Percentiles rank a stretch among this genome's conserved stretches.
These are phyloP conservation scores for Neoscelio sp. DNA, from an alignment of 2,888 invertebrate genomes.

Conservation along the genomic window DNA sequence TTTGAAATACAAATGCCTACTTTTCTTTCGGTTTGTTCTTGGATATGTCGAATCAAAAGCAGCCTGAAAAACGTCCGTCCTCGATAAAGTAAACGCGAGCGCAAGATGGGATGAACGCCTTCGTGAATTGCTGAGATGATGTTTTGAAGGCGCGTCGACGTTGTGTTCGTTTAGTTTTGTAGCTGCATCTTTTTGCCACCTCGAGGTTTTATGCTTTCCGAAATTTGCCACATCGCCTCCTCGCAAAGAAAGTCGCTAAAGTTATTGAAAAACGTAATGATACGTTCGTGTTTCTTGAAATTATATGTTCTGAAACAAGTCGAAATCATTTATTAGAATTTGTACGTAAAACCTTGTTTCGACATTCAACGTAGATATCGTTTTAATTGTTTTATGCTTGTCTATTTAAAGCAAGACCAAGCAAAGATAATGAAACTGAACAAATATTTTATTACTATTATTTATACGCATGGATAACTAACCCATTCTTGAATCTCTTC, in stretches of 20 bases:
- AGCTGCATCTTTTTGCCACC: constrained; percentile 85
- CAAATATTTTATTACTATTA: too few species aligned
- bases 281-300: constrained; percentile 96
- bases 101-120: neutral
- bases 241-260: constrained; percentile 98
- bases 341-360: too few species aligned
- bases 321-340: too few species aligned
- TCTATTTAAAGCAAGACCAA: too few species aligned
- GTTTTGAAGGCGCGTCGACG: constrained; percentile 66
- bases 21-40: constrained; percentile 6
- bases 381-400: too few species aligned
- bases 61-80: neutral
- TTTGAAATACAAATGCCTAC: constrained; percentile 35
- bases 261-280: constrained; percentile 97
- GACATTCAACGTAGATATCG: too few species aligned
- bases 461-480: too few species aligned
- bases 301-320: constrained; percentile 91
- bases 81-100: constrained; percentile 3
- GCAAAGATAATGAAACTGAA: too few species aligned
- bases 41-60: neutral
- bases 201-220: constrained; percentile 97
- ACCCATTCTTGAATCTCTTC: constrained; percentile 99
- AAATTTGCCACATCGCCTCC: constrained; percentile 99
- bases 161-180: constrained; percentile 76
- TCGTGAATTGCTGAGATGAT: neutral